A percentile compares a stretch with the other conserved stretches of the same genome.
Conservation (phyloP, 2,797 vertebrate genomes). For the Lepus townsendii region DNA sequence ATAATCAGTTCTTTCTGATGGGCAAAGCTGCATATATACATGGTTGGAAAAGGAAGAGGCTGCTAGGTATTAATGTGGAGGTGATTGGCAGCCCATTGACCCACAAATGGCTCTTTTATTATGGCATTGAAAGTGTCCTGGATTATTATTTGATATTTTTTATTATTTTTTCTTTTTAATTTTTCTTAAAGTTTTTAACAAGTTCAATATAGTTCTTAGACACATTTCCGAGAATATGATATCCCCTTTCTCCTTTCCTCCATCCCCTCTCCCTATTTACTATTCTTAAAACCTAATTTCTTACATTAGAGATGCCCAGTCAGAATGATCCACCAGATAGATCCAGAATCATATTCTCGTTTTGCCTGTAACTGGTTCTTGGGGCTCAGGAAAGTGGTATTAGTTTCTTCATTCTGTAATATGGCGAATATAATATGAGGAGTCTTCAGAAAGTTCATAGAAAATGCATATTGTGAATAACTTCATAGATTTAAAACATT, state of each 20-base stretch:
- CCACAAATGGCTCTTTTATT: background rate
- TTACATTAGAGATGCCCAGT: slow-evolving; percentile 27
- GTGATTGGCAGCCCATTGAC: background rate
- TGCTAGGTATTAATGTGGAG: background rate
- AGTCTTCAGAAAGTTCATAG: no score
- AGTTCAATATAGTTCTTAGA: no score
- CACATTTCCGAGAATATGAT: no score
- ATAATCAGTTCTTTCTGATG: background rate
- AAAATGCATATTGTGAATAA: no score
- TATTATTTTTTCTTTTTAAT: no score
- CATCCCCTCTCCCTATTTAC: no score
- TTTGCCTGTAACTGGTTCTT: slow-evolving; percentile 27
- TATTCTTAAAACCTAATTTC: no score
- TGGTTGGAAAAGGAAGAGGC: background rate
- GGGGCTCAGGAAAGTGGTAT: slow-evolving; percentile 38
- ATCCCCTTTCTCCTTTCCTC: no score
- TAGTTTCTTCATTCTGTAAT: slow-evolving; percentile 36
- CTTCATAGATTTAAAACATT: no score
- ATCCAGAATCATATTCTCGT: slow-evolving; percentile 6
- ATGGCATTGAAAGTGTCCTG: background rate
- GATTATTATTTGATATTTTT: background rate
- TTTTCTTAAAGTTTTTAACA: no score
- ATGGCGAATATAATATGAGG: background rate
- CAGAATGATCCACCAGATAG: background rate
- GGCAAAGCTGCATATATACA: background rate